phyloP scores from a whole-genome alignment of 2,888 invertebrate genomes.

The Hydriomena furcata region DNA sequence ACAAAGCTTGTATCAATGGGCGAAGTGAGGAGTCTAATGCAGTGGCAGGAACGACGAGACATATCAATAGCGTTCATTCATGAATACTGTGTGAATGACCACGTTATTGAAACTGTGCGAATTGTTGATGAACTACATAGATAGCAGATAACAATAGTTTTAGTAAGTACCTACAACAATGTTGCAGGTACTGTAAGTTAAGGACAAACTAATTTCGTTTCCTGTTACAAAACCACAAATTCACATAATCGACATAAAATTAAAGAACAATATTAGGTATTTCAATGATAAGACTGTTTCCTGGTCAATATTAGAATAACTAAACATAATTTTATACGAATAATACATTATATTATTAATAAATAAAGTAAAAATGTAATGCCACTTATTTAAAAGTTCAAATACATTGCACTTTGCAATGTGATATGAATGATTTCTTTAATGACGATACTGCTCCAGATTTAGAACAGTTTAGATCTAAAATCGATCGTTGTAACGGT shows the following conservation, averaged over 20 bases:
- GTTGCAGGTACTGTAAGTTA: conserved; percentile 4
- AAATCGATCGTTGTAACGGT: neutral
- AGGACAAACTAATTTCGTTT: conserved; percentile 10
- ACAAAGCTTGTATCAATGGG: neutral
- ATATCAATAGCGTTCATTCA: conserved; percentile 20
- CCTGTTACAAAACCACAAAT: conserved; percentile 5
- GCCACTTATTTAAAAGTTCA: too few species aligned
- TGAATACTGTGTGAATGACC: conserved; percentile 10
- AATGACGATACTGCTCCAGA: too few species aligned
- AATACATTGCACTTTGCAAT: too few species aligned
- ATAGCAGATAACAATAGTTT: neutral
- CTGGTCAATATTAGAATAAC: neutral
- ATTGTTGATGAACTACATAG: conserved; percentile 12
- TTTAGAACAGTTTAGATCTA: neutral
- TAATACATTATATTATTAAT: too few species aligned
- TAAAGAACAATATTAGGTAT: too few species aligned
- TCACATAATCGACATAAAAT: too few species aligned
- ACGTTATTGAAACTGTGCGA: conserved; percentile 7
- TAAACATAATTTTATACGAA: too few species aligned
- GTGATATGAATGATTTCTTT: neutral
- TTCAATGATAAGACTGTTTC: too few species aligned
- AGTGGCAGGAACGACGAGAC: conserved; percentile 3
- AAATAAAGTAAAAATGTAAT: too few species aligned
- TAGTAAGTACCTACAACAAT: neutral
- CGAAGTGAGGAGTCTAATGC: neutral